phyloP scores from a whole-genome alignment of 2,113 vertebrate species.

The Myotis brandtii region DNA sequence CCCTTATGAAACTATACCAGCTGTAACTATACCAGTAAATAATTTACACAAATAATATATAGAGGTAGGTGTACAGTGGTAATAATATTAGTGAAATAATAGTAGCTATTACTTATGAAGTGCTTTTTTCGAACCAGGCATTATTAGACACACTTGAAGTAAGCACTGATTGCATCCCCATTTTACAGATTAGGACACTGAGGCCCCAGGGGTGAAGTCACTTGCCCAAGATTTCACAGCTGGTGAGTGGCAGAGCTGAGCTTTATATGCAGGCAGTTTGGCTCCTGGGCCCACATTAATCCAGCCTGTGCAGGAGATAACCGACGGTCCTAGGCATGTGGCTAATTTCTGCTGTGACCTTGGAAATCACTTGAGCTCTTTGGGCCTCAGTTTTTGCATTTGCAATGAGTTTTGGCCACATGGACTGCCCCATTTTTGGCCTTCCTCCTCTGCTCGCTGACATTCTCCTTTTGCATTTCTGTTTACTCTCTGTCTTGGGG shows the following conservation, averaged over 20 bases:
- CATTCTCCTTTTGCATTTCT: not conserved
- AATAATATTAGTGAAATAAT: not conserved
- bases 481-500: not conserved
- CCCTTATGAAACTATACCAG: rapidly evolving
- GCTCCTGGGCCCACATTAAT: not conserved
- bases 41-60: not conserved
- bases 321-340: rapidly evolving
- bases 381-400: not conserved
- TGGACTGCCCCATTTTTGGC: not conserved
- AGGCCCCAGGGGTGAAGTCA: not conserved
- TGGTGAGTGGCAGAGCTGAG: not conserved
- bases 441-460: not conserved
- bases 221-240: not conserved
- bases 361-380: not conserved
- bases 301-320: not conserved
- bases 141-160: not conserved
- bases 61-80: not conserved
- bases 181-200: slow-evolving; percentile 26
- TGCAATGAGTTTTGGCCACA: not conserved
- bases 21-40: not conserved
- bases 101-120: not conserved
- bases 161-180: not conserved
- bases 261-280: not conserved
- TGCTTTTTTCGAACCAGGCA: not conserved
- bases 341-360: not conserved